phyloP scores from a whole-genome alignment of 2,888 invertebrate species.

The Ischnura elegans region DNA sequence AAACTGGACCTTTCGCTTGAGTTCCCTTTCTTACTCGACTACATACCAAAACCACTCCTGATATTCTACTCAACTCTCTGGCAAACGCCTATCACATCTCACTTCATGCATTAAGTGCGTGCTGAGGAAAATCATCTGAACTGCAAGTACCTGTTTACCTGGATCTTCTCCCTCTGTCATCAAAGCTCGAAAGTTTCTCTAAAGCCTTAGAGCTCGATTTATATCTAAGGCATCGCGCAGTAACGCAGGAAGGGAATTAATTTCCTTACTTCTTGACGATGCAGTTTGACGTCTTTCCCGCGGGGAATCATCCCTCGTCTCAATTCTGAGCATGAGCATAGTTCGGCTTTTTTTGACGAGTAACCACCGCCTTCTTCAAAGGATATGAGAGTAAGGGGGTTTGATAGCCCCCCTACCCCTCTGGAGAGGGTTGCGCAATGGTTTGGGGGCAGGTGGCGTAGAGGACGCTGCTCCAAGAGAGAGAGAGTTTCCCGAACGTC shows the following conservation, averaged over 20 bases:
- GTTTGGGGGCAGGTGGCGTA: background rate
- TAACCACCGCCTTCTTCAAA: background rate
- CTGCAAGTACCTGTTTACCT: too few species aligned
- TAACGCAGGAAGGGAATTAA: background rate
- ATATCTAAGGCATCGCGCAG: background rate
- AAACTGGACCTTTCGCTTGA: too few species aligned
- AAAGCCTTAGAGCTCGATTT: too few species aligned
- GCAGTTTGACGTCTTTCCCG: background rate
- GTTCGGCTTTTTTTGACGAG: background rate
- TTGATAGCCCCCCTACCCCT: background rate
- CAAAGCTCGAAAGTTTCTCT: too few species aligned
- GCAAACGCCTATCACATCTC: too few species aligned
- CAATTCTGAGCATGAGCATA: background rate
- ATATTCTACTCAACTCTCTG: too few species aligned
- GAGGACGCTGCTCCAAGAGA: background rate
- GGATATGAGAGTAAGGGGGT: background rate
- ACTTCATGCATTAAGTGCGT: too few species aligned
- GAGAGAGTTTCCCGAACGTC: background rate
- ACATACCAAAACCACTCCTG: too few species aligned
- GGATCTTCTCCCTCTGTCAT: too few species aligned
- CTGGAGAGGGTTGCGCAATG: background rate
- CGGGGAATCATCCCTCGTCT: background rate
- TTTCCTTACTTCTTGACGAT: background rate
- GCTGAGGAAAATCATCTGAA: too few species aligned
- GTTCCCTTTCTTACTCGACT: too few species aligned